Percentiles rank a stretch among this genome's conserved stretches.
phyloP scores from a whole-genome alignment of 2,888 invertebrate species.

The Pandemis heparana region DNA sequence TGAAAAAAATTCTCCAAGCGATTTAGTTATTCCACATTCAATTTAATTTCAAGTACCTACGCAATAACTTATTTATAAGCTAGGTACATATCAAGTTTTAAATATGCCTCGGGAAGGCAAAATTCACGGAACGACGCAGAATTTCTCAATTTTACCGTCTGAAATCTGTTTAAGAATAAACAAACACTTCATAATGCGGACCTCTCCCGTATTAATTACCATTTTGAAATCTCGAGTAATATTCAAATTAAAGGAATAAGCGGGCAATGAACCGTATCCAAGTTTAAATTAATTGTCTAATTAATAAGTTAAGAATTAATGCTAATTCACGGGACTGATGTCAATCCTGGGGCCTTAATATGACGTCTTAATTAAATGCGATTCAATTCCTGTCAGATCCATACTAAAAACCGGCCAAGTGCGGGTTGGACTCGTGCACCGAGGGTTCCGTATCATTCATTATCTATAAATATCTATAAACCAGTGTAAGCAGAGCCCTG shows the following conservation, averaged over 20 bases:
- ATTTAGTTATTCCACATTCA: too few relatives aligned
- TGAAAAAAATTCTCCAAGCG: too few relatives aligned
- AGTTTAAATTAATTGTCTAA: constrained; percentile 18
- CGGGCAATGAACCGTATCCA: constrained; percentile 22
- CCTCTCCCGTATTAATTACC: constrained; percentile 17
- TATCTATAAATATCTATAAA: too few relatives aligned
- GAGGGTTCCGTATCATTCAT: too few relatives aligned
- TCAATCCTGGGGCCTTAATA: neutral
- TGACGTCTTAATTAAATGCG: too few relatives aligned
- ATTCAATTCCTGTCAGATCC: too few relatives aligned
- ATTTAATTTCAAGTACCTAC: too few relatives aligned
- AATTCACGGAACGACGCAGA: neutral
- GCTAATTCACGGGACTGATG: neutral
- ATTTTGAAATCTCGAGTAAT: constrained; percentile 11
- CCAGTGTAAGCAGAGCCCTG: too few relatives aligned
- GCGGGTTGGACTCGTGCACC: too few relatives aligned
- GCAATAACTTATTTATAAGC: too few relatives aligned
- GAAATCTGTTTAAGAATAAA: constrained; percentile 20
- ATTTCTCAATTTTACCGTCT: constrained; percentile 10
- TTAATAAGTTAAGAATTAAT: neutral
- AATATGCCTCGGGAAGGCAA: neutral
- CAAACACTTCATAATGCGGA: neutral
- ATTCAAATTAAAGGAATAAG: constrained; percentile 29
- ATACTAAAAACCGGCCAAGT: too few relatives aligned
- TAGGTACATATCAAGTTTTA: neutral